Conservation (phyloP, 2,113 vertebrate genomes). For the Centropus bengalensis region DNA sequence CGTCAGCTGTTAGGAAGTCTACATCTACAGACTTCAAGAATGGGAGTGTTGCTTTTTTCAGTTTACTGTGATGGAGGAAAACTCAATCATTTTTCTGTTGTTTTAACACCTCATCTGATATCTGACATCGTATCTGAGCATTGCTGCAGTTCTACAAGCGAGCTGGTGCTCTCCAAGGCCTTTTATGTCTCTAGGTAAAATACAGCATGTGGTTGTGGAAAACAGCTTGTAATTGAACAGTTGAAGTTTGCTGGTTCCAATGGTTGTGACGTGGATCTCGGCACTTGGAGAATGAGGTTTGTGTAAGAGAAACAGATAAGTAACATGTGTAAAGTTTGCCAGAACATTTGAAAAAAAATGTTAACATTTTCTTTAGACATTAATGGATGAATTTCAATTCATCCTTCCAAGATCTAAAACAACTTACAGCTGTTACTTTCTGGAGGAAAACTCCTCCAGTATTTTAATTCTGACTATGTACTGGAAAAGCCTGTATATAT, state of each 20-base stretch:
- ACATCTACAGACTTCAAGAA: not conserved
- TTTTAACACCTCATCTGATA: not conserved
- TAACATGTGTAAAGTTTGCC: not conserved
- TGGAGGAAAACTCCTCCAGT: not conserved
- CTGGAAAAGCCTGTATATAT: not conserved
- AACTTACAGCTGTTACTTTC: conserved; percentile 10
- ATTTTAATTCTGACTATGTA: not conserved
- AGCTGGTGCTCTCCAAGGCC: not conserved
- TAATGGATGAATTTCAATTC: conserved; percentile 5
- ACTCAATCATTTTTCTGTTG: not conserved
- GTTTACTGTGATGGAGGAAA: not conserved
- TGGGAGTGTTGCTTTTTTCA: not conserved
- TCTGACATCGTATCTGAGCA: not conserved
- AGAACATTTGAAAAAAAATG: not conserved
- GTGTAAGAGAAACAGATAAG: not conserved
- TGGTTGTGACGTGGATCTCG: not conserved
- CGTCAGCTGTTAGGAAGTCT: not conserved
- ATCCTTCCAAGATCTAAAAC: not conserved
- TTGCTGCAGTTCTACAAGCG: not conserved
- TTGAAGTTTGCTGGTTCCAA: not conserved
- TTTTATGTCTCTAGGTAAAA: not conserved
- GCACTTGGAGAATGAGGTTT: not conserved
- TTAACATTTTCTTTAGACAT: conserved; percentile 1
- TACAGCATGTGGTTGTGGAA: not conserved
- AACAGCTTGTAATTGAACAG: not conserved